phyloP scores from a whole-genome alignment of 37 sponge, comb jelly and placozoan species.

The Aphrocallistes beatrix region DNA sequence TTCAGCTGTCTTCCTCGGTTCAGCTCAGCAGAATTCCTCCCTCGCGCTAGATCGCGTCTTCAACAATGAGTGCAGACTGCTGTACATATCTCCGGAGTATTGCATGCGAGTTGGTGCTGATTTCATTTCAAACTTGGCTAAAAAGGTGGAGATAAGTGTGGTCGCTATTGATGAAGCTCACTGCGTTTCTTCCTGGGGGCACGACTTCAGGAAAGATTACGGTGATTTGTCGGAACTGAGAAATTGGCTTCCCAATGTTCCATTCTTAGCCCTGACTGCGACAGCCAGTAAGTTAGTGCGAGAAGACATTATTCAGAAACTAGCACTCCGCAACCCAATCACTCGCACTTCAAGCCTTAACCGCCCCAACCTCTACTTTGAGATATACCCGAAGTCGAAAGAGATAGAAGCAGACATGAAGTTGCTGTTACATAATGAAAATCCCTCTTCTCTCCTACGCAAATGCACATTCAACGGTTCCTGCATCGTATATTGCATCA shows the following conservation, averaged over 20 bases:
- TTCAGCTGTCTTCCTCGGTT: neutral
- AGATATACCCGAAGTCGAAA: neutral
- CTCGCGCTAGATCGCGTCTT: neutral
- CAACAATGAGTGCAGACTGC: neutral
- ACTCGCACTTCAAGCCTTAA: neutral
- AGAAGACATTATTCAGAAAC: constrained; percentile 22
- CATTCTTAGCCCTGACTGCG: constrained; percentile 43
- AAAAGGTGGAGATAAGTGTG: neutral
- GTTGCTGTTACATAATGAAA: neutral
- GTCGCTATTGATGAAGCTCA: constrained; percentile 44
- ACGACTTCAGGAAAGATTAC: constrained; percentile 46
- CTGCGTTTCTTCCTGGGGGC: constrained; percentile 58
- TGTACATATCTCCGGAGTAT: neutral
- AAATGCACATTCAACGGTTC: neutral
- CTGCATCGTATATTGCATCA: neutral
- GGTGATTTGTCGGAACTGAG: constrained; percentile 29
- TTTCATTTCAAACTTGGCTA: neutral
- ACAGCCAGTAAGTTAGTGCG: constrained; percentile 38
- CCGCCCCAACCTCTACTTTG: neutral
- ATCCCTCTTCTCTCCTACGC: neutral
- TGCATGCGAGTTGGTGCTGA: neutral
- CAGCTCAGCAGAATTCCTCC: neutral
- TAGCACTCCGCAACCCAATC: neutral
- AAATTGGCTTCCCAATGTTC: constrained; percentile 17
- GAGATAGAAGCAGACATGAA: constrained; percentile 13